A percentile compares a stretch with the other conserved stretches of the same genome.
Conservation (phyloP, 2,113 vertebrate species). For the Ellobius talpinus region DNA sequence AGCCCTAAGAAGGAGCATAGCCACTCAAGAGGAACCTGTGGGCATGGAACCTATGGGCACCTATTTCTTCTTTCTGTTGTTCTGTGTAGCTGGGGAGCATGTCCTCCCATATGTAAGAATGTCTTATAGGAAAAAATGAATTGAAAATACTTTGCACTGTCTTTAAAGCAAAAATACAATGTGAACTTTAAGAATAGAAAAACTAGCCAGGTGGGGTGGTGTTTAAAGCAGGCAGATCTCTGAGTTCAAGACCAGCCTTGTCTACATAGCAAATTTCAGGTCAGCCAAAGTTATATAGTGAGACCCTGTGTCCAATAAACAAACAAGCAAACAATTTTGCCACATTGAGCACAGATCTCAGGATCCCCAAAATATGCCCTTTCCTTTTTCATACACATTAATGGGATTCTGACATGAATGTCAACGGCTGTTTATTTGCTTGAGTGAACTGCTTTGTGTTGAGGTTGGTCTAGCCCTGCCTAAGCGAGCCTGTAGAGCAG, state of each 20-base stretch:
- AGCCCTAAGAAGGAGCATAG: background rate
- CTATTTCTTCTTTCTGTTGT: background rate
- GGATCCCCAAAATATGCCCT: background rate
- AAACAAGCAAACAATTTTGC: background rate
- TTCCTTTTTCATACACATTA: background rate
- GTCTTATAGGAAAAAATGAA: background rate
- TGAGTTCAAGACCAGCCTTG: background rate
- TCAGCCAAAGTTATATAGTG: background rate
- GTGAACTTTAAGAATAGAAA: slow-evolving; percentile 34
- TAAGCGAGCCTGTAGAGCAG: background rate
- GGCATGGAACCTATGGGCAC: background rate
- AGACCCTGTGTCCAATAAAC: background rate
- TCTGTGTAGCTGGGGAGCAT: background rate
- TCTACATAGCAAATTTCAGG: background rate
- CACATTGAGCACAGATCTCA: background rate
- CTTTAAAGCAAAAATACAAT: slow-evolving; percentile 17
- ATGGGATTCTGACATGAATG: background rate
- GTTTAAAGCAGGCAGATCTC: background rate
- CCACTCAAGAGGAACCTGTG: no score
- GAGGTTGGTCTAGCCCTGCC: background rate
- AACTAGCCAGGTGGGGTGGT: background rate
- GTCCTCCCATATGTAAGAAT: no score
- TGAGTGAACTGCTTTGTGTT: background rate
- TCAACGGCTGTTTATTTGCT: background rate
- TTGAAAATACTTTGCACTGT: slow-evolving; percentile 23